Evolutionary conservation across 2,888 invertebrate genomes (phyloP).

Genomic region (Oscheius sp.): DNA sequence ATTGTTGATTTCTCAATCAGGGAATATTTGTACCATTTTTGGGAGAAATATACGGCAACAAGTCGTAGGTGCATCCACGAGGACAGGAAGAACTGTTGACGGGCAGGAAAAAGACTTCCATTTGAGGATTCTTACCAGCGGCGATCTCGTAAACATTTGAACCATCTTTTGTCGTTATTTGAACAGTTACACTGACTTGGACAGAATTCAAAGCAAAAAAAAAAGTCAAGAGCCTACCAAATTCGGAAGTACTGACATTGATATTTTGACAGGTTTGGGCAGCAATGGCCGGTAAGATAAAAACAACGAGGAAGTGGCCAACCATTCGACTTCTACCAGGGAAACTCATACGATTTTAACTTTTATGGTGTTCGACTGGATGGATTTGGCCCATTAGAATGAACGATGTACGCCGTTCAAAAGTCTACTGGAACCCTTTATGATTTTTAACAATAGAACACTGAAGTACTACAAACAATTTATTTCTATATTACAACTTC

Average conservation of each 20-base stretch:
- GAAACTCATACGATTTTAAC: no score
- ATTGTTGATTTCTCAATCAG: background rate
- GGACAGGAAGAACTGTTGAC: background rate
- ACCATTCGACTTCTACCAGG: no score
- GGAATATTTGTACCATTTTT: background rate
- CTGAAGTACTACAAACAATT: no score
- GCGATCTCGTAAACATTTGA: background rate
- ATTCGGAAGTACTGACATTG: background rate
- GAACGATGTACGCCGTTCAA: no score
- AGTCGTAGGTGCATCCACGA: background rate
- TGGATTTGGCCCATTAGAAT: no score
- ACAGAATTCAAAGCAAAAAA: background rate
- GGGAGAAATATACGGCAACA: slow-evolving; percentile 9
- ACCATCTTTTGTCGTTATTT: background rate
- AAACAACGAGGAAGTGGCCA: no score
- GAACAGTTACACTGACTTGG: background rate
- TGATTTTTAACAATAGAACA: no score
- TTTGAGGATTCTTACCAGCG: background rate
- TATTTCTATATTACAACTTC: no score
- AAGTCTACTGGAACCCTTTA: no score
- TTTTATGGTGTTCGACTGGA: no score
- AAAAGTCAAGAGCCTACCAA: background rate
- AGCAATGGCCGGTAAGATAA: background rate
- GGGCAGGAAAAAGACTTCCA: background rate
- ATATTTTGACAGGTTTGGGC: background rate